Evolutionary conservation across 2,888 invertebrate species (phyloP).

Genomic region (Pantelozetes paolii): DNA sequence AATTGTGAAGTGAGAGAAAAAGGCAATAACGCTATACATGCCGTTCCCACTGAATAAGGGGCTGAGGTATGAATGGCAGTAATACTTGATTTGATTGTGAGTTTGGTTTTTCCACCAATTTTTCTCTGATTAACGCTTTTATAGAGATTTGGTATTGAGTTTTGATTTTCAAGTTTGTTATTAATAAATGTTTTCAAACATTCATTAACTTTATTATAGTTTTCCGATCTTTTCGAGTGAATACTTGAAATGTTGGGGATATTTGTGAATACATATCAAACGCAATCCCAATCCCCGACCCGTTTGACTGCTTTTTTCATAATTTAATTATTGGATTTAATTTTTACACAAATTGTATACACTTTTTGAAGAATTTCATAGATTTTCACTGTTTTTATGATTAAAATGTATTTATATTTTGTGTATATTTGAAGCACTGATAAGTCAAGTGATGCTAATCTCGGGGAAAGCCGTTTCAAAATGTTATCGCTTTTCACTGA

Average conservation of each 20-base stretch:
- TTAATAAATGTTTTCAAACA: too few species aligned
- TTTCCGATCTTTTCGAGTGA: too few species aligned
- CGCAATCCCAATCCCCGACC: too few species aligned
- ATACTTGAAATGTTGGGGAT: too few species aligned
- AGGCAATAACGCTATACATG: not conserved
- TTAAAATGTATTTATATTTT: not conserved
- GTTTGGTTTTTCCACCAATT: not conserved
- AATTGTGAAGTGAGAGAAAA: not conserved
- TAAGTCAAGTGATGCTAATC: not conserved
- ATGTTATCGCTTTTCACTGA: not conserved
- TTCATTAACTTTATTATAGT: too few species aligned
- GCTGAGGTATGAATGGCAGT: not conserved
- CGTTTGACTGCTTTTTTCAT: too few species aligned
- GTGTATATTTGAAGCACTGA: not conserved
- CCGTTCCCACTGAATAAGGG: not conserved
- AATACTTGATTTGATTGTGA: not conserved
- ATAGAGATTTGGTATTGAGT: not conserved
- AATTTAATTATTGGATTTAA: too few species aligned
- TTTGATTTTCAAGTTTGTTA: conserved; percentile 2
- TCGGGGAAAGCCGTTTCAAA: conserved; percentile 25
- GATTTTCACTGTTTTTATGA: too few species aligned
- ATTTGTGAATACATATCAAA: too few species aligned
- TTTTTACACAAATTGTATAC: too few species aligned
- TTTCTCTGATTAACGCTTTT: not conserved
- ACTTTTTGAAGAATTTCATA: too few species aligned